A percentile compares a stretch with the other conserved stretches of the same genome.
phyloP scores from a whole-genome alignment of 2,888 invertebrate genomes.

The Dryocosmus kuriphilus region DNA sequence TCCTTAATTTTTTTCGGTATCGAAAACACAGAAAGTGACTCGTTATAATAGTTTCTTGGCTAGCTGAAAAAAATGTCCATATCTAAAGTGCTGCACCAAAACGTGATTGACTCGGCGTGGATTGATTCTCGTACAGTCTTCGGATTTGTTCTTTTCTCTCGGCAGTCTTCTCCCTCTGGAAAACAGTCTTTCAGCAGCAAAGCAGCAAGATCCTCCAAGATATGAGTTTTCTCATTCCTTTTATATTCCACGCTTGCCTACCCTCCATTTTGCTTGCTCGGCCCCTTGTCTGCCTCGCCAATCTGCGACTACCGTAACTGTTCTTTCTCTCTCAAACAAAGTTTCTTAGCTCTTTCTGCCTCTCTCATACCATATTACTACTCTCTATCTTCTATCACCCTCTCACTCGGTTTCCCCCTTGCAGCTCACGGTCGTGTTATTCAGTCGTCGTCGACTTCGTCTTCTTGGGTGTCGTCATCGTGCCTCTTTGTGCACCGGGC shows the following conservation, averaged over 20 bases:
- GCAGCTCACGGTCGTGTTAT: conserved; percentile 42
- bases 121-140: conserved; percentile 45
- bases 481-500: conserved; percentile 16
- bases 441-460: conserved; percentile 23
- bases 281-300: conserved; percentile 75
- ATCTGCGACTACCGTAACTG: conserved; percentile 77
- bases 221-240: conserved; percentile 76
- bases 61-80: conserved; percentile 9
- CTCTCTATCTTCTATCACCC: conserved; percentile 19
- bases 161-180: conserved; percentile 63
- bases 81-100: conserved; percentile 24
- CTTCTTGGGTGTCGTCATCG: conserved; percentile 37
- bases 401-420: conserved; percentile 39
- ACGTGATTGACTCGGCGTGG: conserved; percentile 62
- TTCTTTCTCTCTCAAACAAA: conserved; percentile 44
- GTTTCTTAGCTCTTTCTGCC: conserved; percentile 35
- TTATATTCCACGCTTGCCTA: conserved; percentile 77
- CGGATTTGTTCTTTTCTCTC: conserved; percentile 47
- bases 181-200: conserved; percentile 76
- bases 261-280: conserved; percentile 76
- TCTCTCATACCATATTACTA: conserved; percentile 34
- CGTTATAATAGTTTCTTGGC: conserved; percentile 8
- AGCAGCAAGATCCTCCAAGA: conserved; percentile 76
- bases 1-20: not conserved
- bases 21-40: conserved; percentile 4